phyloP scores from a whole-genome alignment of 2,797 vertebrate species.

The Crax fasciolata region DNA sequence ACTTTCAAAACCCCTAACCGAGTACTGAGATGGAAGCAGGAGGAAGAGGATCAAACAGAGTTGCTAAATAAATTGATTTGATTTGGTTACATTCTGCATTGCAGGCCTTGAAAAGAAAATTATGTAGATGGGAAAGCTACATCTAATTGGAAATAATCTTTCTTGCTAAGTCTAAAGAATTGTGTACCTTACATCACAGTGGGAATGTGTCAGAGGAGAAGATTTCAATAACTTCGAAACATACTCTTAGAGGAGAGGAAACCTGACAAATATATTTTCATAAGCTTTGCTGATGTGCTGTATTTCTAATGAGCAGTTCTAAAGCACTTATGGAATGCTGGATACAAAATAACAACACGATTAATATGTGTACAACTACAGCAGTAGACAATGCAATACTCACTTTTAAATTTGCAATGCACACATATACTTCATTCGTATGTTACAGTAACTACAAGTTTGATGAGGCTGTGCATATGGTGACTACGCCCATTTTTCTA shows the following conservation, averaged over 20 bases:
- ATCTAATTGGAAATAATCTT: background rate
- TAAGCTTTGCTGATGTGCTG: background rate
- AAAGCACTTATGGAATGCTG: background rate
- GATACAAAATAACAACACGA: background rate
- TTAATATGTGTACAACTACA: background rate
- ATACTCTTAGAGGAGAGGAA: background rate
- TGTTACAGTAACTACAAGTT: background rate
- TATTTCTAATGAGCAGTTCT: background rate
- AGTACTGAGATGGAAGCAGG: background rate
- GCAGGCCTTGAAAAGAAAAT: background rate
- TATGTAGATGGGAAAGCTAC: background rate
- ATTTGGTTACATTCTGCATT: background rate
- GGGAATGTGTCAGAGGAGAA: background rate
- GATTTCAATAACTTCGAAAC: background rate
- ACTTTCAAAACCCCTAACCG: background rate
- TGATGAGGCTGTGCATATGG: background rate
- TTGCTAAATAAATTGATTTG: background rate
- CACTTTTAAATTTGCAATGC: background rate
- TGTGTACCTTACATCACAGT: background rate
- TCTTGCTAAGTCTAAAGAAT: background rate
- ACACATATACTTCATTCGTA: background rate
- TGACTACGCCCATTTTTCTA: background rate
- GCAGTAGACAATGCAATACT: background rate
- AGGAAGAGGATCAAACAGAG: background rate
- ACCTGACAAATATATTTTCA: background rate